phyloP scores from a whole-genome alignment of 1,140 invertebrate genomes.

The Trypoxylus dichotomus region DNA sequence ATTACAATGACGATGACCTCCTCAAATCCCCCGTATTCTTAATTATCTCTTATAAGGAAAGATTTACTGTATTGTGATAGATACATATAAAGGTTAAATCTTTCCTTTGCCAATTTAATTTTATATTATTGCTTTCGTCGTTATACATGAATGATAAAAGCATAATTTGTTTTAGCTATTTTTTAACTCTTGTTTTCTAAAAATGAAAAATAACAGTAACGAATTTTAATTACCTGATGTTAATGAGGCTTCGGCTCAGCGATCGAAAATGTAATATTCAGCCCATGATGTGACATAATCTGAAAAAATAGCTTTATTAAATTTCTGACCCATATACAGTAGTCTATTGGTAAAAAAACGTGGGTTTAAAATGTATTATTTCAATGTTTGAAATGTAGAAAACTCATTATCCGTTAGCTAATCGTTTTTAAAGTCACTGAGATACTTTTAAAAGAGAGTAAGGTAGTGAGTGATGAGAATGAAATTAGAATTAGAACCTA shows the following conservation, averaged over 20 bases:
- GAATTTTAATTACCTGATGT: conserved; percentile 20
- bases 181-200: no score
- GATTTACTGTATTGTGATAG: neutral
- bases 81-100: neutral
- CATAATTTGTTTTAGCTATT: neutral
- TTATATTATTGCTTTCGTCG: no score
- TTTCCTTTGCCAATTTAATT: no score
- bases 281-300: conserved; percentile 47
- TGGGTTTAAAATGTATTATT: no score
- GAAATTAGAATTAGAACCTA: no score
- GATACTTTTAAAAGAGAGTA: no score
- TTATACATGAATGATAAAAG: neutral
- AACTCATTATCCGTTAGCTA: no score
- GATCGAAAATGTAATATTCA: conserved; percentile 40
- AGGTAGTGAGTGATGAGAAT: no score
- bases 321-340: no score
- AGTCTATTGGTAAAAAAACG: no score
- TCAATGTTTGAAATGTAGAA: no score
- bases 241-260: conserved; percentile 31
- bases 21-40: neutral
- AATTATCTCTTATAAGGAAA: neutral
- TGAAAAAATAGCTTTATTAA: conserved; percentile 38
- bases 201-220: neutral
- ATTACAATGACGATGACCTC: conserved; percentile 29
- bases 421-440: no score